Evolutionary conservation across 92 coral and sea anemone species (phyloP).

Genomic region (Umimayanthus chanpuru): DNA sequence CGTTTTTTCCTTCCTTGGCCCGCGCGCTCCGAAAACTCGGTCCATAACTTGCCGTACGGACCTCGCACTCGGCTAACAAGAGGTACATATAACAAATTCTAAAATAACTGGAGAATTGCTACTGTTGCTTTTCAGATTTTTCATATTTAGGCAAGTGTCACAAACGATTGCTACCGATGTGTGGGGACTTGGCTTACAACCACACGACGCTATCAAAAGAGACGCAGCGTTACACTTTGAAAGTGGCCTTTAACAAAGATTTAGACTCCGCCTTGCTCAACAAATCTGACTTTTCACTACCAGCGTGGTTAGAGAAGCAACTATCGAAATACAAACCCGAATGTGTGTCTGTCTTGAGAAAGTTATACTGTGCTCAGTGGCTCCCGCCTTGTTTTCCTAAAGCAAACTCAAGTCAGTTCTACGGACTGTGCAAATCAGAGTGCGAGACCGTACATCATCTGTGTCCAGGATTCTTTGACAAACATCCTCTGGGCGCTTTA

Average conservation of each 20-base stretch:
- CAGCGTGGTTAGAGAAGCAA: neutral
- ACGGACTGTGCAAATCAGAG: conserved; percentile 26
- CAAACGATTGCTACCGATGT: conserved; percentile 41
- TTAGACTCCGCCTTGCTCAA: conserved; percentile 15
- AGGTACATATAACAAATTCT: no score
- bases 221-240: neutral
- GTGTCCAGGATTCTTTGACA: conserved; percentile 30
- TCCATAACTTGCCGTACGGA: no score
- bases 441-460: neutral
- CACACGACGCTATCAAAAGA: conserved; percentile 10
- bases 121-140: conserved; percentile 17
- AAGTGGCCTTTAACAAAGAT: conserved; percentile 1
- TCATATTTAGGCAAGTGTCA: conserved; percentile 28
- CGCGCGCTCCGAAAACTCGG: no score
- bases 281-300: conserved; percentile 20
- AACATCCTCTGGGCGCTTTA: neutral
- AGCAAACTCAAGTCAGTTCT: conserved; percentile 17
- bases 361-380: neutral
- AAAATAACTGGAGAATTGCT: neutral
- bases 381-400: conserved; percentile 37
- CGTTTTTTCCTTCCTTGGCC: no score
- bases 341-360: conserved; percentile 6
- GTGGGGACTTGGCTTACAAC: conserved; percentile 9
- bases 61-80: no score
- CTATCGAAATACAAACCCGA: neutral